phyloP scores from a whole-genome alignment of 2,113 vertebrate species.

The Oxygymnocypris stewartii region DNA sequence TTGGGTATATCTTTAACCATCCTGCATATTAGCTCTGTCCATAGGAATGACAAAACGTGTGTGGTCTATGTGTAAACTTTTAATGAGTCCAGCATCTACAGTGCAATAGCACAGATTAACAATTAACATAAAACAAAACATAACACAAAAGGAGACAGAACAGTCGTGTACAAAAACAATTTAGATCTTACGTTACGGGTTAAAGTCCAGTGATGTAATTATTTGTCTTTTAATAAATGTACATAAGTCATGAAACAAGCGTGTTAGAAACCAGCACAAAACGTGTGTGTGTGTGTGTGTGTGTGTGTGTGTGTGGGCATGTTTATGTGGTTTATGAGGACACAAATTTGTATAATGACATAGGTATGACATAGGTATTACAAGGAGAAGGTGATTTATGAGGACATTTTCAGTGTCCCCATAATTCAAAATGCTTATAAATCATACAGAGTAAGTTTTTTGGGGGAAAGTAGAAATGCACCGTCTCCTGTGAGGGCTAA shows the following conservation, averaged over 20 bases:
- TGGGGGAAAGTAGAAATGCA: too few relatives aligned
- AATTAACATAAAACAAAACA: constrained; percentile 50
- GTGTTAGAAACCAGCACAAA: neutral
- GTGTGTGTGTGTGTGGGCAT: neutral
- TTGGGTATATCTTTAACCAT: neutral
- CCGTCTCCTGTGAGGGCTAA: too few relatives aligned
- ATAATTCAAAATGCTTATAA: too few relatives aligned
- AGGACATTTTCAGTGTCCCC: too few relatives aligned
- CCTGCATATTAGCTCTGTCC: neutral
- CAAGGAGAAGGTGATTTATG: too few relatives aligned
- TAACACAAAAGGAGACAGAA: constrained; percentile 15
- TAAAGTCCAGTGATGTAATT: neutral
- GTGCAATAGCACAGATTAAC: constrained; percentile 59
- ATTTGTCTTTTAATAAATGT: neutral
- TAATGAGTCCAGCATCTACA: constrained; percentile 72
- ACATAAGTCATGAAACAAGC: neutral
- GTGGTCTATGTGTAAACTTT: constrained; percentile 66
- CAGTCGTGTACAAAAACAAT: constrained; percentile 25
- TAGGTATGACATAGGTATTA: too few relatives aligned
- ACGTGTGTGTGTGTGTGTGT: neutral
- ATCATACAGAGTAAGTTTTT: too few relatives aligned
- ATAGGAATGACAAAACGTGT: constrained; percentile 35
- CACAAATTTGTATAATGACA: too few relatives aligned
- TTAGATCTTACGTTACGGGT: neutral
- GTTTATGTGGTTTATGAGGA: too few relatives aligned